phyloP scores from a whole-genome alignment of 2,797 vertebrate genomes.

The Eospalax fontanierii region DNA sequence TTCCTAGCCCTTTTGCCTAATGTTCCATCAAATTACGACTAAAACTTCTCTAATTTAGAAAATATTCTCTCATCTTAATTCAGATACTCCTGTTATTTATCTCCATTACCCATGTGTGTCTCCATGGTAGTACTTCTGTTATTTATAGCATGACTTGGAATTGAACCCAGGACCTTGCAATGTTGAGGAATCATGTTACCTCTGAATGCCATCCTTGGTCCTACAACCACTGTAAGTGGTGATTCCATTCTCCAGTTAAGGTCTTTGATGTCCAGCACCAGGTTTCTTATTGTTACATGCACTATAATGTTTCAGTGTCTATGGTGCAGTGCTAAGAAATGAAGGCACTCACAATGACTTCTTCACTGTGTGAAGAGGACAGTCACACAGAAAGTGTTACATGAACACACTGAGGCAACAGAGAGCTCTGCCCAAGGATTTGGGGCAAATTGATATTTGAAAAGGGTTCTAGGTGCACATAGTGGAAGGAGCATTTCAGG shows the following conservation, averaged over 20 bases:
- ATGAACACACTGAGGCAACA: not conserved
- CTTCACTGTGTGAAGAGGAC: not conserved
- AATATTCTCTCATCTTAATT: not conserved
- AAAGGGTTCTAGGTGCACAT: not conserved
- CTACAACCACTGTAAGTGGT: not conserved
- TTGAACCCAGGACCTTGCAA: not conserved
- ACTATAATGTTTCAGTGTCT: not conserved
- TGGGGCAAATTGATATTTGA: slow-evolving; percentile 1
- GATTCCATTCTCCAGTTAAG: not conserved
- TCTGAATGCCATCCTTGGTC: not conserved
- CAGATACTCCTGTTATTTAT: not conserved
- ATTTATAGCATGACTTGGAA: not conserved
- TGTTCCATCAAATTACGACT: not conserved
- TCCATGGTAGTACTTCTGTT: not conserved
- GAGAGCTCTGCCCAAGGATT: not conserved
- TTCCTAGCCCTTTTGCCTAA: not conserved
- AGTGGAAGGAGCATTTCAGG: not conserved
- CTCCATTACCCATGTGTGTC: not conserved
- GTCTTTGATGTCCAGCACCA: not conserved
- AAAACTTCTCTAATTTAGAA: not conserved
- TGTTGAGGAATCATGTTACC: not conserved
- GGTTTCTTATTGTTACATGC: not conserved
- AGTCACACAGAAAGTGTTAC: not conserved
- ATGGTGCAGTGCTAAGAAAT: not conserved
- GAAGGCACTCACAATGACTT: not conserved